phyloP scores from a whole-genome alignment of 2,113 vertebrate genomes.

The Alaudala cheleensis region DNA sequence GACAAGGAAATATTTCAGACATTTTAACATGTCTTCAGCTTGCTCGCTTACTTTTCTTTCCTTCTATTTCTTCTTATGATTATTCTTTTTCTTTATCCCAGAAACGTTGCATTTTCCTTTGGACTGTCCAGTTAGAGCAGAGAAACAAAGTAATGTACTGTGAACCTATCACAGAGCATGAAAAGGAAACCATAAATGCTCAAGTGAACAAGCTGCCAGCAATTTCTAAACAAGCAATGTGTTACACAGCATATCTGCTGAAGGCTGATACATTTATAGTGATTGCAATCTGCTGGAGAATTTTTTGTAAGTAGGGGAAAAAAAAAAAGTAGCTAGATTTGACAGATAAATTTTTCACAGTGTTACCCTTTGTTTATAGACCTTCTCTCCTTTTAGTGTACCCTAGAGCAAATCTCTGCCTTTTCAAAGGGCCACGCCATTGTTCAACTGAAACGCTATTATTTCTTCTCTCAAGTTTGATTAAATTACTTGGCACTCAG shows the following conservation, averaged over 20 bases:
- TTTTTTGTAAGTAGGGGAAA: background rate
- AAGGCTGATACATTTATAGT: background rate
- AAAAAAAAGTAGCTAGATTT: background rate
- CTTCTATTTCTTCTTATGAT: background rate
- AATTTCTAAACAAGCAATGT: background rate
- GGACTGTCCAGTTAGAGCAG: background rate
- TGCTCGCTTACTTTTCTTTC: background rate
- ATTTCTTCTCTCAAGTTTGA: slow-evolving; percentile 59
- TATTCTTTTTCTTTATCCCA: background rate
- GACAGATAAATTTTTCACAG: slow-evolving; percentile 48
- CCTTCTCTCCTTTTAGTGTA: slow-evolving; percentile 34
- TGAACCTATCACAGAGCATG: background rate
- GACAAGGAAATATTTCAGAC: background rate
- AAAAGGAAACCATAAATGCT: background rate
- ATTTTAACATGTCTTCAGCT: background rate
- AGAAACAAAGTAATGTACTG: background rate
- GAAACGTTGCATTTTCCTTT: background rate
- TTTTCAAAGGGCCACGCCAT: slow-evolving; percentile 55
- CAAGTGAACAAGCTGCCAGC: background rate
- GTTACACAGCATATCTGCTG: background rate
- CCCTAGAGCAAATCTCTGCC: slow-evolving; percentile 48
- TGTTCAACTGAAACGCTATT: slow-evolving; percentile 45
- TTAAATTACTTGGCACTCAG: slow-evolving; percentile 55
- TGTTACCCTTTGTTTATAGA: slow-evolving; percentile 52
- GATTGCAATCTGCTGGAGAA: slow-evolving; percentile 2